Base-by-base conservation (phyloP, 2,113 vertebrate species). In the Orientallactaga bullata region DNA sequence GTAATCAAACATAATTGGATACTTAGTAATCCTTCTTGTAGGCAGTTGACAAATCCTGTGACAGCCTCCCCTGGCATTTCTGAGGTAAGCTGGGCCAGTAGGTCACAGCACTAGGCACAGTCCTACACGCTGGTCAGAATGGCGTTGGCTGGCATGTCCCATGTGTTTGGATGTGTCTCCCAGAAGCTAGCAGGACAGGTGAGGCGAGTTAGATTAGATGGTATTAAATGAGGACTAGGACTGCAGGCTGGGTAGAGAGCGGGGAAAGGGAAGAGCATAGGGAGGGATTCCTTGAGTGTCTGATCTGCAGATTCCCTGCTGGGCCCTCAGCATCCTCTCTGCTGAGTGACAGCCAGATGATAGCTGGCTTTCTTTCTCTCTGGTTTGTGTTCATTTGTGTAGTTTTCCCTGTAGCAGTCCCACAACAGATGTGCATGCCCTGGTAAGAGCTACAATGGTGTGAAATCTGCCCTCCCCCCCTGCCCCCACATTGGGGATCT, bases 61-160 rank as follows among this genome's bases (percentile, higher is more conserved):
- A 10, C 15, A 21, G 47, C 35, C 10, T 51, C 28, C 9, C 1
- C 21, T 3, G 28, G 10, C 30, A 37, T 78, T 65, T 39, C 42
- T 28, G 76, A 39, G 71, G 20, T 32, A 58, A 51, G 35, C 72
- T 32, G 20, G n/a, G 47, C 47, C 5, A 4, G 13, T 11, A 4
- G 26, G 58, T 35, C 35, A 2, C 5, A 39, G 2, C 12, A n/a
- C 6, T 1, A 42, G 47, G 65, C 12, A 23, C 20, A 72, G 15
- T 26, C 51, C 0, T 0, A 32, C 78, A 76, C 20, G 47, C 15
- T 4, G 4, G 10, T 4, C 3, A 8, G 13, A 9, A 55, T 32
- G 7, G 26, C 26, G 51, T 58, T 2, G 15, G 0, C 21, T 6
- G 4, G 28, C 4, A 7, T 55, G n/a, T 47, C 2, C 24, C 55